Conservation (phyloP, 2,113 vertebrate genomes). For the Galemys pyrenaicus region DNA sequence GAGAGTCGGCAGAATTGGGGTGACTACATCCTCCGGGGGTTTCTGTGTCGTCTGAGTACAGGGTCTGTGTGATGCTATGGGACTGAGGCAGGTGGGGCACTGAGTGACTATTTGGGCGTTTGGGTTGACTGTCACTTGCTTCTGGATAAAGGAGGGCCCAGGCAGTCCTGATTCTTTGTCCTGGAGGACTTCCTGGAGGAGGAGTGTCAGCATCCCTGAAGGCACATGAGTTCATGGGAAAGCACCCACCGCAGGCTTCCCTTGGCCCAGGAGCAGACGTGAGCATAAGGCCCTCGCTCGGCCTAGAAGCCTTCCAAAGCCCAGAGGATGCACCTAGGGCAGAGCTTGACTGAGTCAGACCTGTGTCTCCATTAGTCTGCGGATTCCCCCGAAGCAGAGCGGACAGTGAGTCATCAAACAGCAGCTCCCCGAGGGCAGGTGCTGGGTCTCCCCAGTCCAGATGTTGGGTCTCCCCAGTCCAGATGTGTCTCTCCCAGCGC, state of each 20-base stretch:
- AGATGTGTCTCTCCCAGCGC: fast-evolving
- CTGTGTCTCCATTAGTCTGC: background rate
- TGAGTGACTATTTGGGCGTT: fast-evolving
- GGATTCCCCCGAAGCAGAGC: fast-evolving
- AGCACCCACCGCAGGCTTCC: background rate
- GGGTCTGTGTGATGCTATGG: background rate
- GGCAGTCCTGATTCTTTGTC: fast-evolving
- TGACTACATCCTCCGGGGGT: too few species aligned
- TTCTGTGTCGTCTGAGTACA: background rate
- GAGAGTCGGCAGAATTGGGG: fast-evolving
- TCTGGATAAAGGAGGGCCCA: background rate
- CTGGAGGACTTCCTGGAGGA: background rate
- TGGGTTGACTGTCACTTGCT: background rate
- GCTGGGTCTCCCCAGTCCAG: background rate
- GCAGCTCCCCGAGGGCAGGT: background rate
- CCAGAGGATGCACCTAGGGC: background rate
- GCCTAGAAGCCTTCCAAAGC: background rate
- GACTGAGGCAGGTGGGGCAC: background rate
- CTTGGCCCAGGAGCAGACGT: fast-evolving
- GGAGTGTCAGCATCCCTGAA: background rate
- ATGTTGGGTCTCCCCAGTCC: background rate
- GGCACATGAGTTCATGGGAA: background rate
- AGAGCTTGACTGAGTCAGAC: fast-evolving
- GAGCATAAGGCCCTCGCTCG: background rate
- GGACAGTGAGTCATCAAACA: fast-evolving